Percentiles rank a stretch among this genome's conserved stretches.
Evolutionary conservation across 2,113 vertebrate genomes (phyloP).

Genomic region (Syngnathus typhle): DNA sequence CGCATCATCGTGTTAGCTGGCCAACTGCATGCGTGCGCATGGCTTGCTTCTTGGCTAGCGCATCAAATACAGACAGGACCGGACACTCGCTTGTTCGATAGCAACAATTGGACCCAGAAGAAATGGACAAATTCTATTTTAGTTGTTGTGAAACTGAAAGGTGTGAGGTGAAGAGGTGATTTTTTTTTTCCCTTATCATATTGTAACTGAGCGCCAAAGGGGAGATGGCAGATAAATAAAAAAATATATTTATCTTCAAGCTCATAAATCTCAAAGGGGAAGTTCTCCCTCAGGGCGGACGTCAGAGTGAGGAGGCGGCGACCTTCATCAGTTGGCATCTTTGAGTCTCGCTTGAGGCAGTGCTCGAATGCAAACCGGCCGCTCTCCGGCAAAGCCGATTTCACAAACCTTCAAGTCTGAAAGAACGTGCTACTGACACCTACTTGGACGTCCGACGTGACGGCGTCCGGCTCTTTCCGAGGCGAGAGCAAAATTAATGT

Average conservation of each 20-base stretch:
- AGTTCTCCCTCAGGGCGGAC: not conserved
- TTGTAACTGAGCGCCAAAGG: not conserved
- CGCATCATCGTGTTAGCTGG: conserved; percentile 25
- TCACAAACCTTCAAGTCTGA: not conserved
- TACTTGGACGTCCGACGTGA: not conserved
- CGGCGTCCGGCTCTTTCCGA: too few relatives aligned
- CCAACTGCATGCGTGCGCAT: conserved; percentile 14
- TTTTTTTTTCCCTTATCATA: not conserved
- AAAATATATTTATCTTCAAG: not conserved
- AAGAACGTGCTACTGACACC: not conserved
- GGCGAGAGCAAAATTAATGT: not conserved
- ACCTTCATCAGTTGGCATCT: not conserved
- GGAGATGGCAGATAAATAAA: not conserved
- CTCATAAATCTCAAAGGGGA: not conserved
- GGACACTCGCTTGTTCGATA: not conserved
- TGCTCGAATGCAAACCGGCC: not conserved
- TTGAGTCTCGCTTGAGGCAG: not conserved
- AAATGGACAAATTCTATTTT: too few relatives aligned
- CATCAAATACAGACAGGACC: not conserved
- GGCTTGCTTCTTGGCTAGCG: conserved; percentile 1
- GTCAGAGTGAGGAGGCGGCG: not conserved
- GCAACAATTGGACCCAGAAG: not conserved
- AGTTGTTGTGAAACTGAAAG: too few relatives aligned
- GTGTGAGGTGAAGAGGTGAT: too few relatives aligned
- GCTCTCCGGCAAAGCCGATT: not conserved